Base-by-base conservation (phyloP, 2,888 invertebrate genomes). In the Lingula anatina region DNA sequence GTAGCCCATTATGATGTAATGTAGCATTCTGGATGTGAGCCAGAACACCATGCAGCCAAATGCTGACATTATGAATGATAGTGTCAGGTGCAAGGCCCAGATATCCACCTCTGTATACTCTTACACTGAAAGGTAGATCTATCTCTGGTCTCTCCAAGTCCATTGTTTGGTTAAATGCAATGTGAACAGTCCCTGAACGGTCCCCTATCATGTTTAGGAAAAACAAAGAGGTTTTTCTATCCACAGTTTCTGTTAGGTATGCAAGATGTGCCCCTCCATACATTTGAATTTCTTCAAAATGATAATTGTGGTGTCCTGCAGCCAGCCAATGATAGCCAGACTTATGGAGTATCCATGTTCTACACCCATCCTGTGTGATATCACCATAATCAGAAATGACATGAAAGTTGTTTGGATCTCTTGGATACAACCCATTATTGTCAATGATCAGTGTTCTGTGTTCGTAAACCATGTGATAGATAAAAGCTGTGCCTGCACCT, bases 151-250 rank as follows among this genome's bases (percentile, higher is more conserved):
- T 43, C 5, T 59, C 46, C 2, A 64, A 51, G 43, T 65, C 63
- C 57, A 65, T 57, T 0, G 54, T 54, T 39, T 65, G 66, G 28
- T 59, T 57, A 24, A 58, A 48, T 5, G 58, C 62, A 23, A 68
- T 44, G 53, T 68, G 66, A 9, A 68, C 60, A 4, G 66, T 66
- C n/a, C 66, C 67, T 5, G 66, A 55, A 20, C 64, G 45, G 43
- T 68, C 67, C 0, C 67, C 67, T 20, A 68, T 68, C 66, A 68
- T 66, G 52, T 68, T 59, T 5, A 61, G 49, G 56, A 66, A 68
- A 50, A 52, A 64, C 2, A 67, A 26, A 40, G 59, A 54, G 2
- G 61, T 57, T 7, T 45, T 42, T 3, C 52, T 47, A 5, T 54
- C 51, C 24, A 57, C 57, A 12, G 62, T 58, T 27, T 62, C 51